Base-by-base conservation (phyloP, 2,888 invertebrate species). In the Onchidella celtica region DNA sequence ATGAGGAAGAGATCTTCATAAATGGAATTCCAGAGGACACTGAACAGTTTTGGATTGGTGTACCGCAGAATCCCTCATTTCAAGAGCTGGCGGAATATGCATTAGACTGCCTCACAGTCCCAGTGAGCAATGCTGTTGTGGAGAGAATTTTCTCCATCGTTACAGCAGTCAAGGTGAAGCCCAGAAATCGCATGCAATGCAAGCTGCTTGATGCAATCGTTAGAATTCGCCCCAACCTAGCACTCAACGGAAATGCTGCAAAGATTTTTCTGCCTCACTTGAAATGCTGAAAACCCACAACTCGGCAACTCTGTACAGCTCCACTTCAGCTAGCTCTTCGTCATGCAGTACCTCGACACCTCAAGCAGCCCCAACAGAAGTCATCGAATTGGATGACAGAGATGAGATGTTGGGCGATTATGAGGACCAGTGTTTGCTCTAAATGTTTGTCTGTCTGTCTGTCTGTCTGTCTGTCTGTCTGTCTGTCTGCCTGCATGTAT, bases 61-160 rank as follows among this genome's bases (percentile, higher is more conserved):
- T 68, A 1, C 32, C 14, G 36, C 6, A 68, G 21, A 11, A 34
- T 17, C 21, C 14, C 14, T 3, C 6, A n/a, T 68, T 34, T 68
- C 11, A 9, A 6, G n/a, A 6, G 17, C 3, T 68, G 9, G 68
- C 36, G 14, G 21, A 34, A n/a, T 68, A 68, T 38, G 68, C 68
- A 3, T n/a, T 68, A 2, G 36, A 14, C 14, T 68, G 68, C n/a
- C 68, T 68, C 3, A 11, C n/a, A 2, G 21, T 21, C 1, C 68
- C 68, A 34, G n/a, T 11, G 1, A 68, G 34, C 68, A 68, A 68
- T 36, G 68, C 68, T 36, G 36, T 36, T 2, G n/a, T 68, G 21
- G 68, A 68, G n/a, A 11, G 38, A 38, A 68, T 68, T 1, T 68
- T 68, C 21, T 68, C 68, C 3, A 2, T 68, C 2, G 68, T 68